Percentiles rank a stretch among this genome's conserved stretches.
Evolutionary conservation across 2,888 invertebrate species (phyloP).

Genomic region (Melitaea athalia): DNA sequence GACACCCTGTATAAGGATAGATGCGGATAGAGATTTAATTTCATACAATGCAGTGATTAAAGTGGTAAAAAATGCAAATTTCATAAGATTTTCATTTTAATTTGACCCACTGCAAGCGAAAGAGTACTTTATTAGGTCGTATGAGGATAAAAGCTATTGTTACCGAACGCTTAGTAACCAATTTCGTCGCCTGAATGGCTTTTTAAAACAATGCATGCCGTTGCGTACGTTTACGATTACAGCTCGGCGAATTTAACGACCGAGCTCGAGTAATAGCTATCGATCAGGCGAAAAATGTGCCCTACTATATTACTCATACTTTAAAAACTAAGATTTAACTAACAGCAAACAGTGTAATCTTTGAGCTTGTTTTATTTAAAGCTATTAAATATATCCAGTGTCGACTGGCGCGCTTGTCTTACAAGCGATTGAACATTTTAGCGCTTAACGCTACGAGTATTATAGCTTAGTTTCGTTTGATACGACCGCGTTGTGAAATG

Average conservation of each 20-base stretch:
- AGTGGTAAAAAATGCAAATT: background rate
- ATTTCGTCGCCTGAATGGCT: conserved; percentile 16
- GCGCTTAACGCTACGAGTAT: conserved; percentile 10
- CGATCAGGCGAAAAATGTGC: conserved; percentile 7
- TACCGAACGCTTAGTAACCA: conserved; percentile 12
- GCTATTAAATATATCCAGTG: conserved; percentile 32
- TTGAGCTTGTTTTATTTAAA: conserved; percentile 39
- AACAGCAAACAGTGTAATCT: conserved; percentile 38
- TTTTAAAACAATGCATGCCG: conserved; percentile 19
- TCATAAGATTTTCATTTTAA: conserved; percentile 9
- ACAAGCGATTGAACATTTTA: conserved; percentile 1
- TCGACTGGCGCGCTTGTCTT: conserved; percentile 21
- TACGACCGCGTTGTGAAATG: conserved; percentile 26
- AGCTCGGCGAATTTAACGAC: conserved; percentile 14
- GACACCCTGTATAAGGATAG: too few species aligned
- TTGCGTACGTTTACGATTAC: conserved; percentile 21
- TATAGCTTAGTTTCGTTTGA: conserved; percentile 31
- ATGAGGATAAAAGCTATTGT: conserved; percentile 23
- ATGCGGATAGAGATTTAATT: too few species aligned
- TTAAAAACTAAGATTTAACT: conserved; percentile 22
- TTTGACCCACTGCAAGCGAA: conserved; percentile 24
- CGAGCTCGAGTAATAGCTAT: conserved; percentile 10
- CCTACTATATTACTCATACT: background rate
- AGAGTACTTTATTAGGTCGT: conserved; percentile 19
- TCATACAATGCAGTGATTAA: too few species aligned